Percentiles rank a stretch among this genome's conserved stretches.
These are phyloP conservation scores for Achlya flavicornis DNA, from an alignment of 2,888 invertebrate species.

Conservation along the genomic window DNA sequence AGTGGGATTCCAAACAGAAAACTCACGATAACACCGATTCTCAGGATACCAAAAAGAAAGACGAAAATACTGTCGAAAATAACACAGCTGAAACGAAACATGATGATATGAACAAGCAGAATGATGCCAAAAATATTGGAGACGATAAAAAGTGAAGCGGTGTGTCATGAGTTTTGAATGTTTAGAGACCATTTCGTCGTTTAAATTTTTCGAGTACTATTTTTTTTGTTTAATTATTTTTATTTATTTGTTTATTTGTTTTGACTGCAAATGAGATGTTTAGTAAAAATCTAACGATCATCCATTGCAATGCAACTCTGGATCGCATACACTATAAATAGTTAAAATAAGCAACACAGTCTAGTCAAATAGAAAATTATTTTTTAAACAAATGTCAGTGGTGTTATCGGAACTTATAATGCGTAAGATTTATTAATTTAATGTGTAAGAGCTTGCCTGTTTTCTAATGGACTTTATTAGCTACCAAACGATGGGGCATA, in stretches of 20 bases:
- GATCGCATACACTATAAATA: slow-evolving; percentile 37
- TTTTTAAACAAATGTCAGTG: slow-evolving; percentile 78
- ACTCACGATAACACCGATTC: slow-evolving; percentile 49
- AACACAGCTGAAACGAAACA: slow-evolving; percentile 48
- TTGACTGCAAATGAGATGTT: slow-evolving; percentile 30
- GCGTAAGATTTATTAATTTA: slow-evolving; percentile 73
- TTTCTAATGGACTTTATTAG: slow-evolving; percentile 65
- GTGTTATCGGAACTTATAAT: slow-evolving; percentile 77
- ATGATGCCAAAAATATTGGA: slow-evolving; percentile 46
- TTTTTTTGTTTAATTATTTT: slow-evolving; percentile 54
- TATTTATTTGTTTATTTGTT: slow-evolving; percentile 57
- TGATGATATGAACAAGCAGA: slow-evolving; percentile 56
- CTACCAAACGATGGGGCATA: slow-evolving; percentile 44
- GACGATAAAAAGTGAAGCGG: slow-evolving; percentile 57
- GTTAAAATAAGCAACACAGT: slow-evolving; percentile 54
- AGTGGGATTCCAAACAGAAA: slow-evolving; percentile 63
- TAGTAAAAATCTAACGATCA: slow-evolving; percentile 27
- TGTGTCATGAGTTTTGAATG: background rate
- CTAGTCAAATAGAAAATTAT: slow-evolving; percentile 67
- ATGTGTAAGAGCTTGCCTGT: slow-evolving; percentile 78
- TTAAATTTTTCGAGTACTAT: slow-evolving; percentile 54
- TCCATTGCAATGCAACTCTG: slow-evolving; percentile 27
- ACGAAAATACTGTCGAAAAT: slow-evolving; percentile 50
- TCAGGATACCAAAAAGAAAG: slow-evolving; percentile 52
- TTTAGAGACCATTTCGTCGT: slow-evolving; percentile 32